These are phyloP conservation scores for Stigmatopora nigra DNA, from an alignment of 2,113 vertebrate genomes.

Conservation along the genomic window DNA sequence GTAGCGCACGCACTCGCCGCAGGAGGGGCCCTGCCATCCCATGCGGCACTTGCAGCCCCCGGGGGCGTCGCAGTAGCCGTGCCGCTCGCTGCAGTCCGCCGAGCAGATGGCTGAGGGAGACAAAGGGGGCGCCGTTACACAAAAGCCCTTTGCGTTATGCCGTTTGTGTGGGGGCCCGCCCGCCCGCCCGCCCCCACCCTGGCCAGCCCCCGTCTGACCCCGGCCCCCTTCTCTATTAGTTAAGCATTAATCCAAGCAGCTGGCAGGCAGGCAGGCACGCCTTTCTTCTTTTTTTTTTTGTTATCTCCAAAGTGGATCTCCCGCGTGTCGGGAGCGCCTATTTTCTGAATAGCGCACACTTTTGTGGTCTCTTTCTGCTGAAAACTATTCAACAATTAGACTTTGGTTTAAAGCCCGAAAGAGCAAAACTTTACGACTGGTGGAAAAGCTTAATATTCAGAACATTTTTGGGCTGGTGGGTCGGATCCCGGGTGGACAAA, in stretches of 20 bases:
- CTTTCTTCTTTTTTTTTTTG: conserved; percentile 46
- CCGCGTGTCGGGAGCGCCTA: conserved; percentile 7
- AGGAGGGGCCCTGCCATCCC: conserved; percentile 83
- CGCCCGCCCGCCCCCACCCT: neutral
- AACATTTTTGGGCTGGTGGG: no score
- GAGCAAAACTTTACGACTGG: no score
- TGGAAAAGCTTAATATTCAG: no score
- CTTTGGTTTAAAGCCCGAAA: no score
- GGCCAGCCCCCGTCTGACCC: conserved; percentile 41
- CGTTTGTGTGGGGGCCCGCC: no score
- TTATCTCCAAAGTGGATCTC: conserved; percentile 31
- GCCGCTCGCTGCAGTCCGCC: conserved; percentile 75
- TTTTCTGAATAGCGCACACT: no score
- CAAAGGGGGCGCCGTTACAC: conserved; percentile 56
- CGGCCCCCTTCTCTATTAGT: conserved; percentile 61
- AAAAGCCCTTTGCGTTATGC: conserved; percentile 46
- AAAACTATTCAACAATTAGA: no score
- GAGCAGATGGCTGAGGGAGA: conserved; percentile 71
- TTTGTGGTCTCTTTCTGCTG: no score
- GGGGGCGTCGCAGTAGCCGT: conserved; percentile 82
- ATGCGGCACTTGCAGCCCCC: conserved; percentile 81
- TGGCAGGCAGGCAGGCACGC: conserved; percentile 64
- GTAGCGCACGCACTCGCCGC: conserved; percentile 75
- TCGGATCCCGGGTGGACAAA: no score
- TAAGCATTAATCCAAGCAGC: conserved; percentile 72